Conservation (phyloP, 2,888 invertebrate genomes). For the Polietes domitor region DNA sequence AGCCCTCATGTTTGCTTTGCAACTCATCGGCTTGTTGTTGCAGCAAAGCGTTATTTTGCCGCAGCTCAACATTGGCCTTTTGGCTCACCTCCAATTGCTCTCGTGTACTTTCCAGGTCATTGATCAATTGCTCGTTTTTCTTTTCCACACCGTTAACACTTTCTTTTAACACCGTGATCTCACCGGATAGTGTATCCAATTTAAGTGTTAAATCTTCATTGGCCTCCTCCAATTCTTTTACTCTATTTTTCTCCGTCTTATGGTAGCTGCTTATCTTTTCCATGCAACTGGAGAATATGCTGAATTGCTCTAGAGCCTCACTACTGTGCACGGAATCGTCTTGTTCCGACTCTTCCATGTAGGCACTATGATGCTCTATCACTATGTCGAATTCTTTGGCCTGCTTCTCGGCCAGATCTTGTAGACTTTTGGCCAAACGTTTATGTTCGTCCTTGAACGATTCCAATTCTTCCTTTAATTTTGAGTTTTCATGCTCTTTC, state of each 20-base stretch:
- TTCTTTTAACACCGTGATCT: conserved; percentile 51
- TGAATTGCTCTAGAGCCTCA: conserved; percentile 68
- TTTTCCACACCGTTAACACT: conserved; percentile 54
- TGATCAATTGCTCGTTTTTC: conserved; percentile 23
- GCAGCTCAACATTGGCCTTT: conserved; percentile 11
- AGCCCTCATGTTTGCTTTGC: conserved; percentile 38
- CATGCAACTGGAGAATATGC: conserved; percentile 71
- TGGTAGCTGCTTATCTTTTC: conserved; percentile 70
- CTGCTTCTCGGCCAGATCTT: conserved; percentile 53
- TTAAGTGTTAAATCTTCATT: conserved; percentile 59
- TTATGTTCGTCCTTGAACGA: conserved; percentile 67
- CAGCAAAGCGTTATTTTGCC: conserved; percentile 12
- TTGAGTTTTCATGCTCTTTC: conserved; percentile 76
- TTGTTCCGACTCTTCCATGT: conserved; percentile 52
- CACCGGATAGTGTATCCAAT: conserved; percentile 48
- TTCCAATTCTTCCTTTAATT: conserved; percentile 69
- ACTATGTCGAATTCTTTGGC: conserved; percentile 51
- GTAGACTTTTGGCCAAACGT: conserved; percentile 70
- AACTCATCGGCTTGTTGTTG: conserved; percentile 23
- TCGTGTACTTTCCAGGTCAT: conserved; percentile 26
- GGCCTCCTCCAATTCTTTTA: conserved; percentile 66
- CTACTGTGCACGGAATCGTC: conserved; percentile 38
- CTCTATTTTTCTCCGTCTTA: conserved; percentile 61
- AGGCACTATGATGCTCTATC: conserved; percentile 60
- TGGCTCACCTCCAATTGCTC: conserved; percentile 35